These are phyloP conservation scores for Cynaeus angustus DNA, from an alignment of 2,888 invertebrate genomes.

Conservation along the genomic window DNA sequence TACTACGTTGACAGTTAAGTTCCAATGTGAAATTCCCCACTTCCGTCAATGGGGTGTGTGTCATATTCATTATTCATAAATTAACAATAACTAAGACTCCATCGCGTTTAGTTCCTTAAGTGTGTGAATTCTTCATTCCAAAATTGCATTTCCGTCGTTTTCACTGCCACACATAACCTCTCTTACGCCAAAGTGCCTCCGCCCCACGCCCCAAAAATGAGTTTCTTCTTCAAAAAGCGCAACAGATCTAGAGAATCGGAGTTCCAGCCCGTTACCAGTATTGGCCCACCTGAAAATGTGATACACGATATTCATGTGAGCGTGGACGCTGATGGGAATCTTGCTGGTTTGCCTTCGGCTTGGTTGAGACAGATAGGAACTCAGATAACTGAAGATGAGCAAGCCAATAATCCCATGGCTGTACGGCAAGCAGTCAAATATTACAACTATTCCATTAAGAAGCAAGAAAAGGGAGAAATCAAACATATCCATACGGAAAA, in stretches of 20 bases:
- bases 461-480: slow-evolving; percentile 80
- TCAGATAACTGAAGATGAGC: slow-evolving; percentile 90
- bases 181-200: background rate
- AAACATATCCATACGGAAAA: slow-evolving; percentile 89
- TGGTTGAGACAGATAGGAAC: slow-evolving; percentile 87
- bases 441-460: slow-evolving; percentile 91
- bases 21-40: slow-evolving; percentile 11
- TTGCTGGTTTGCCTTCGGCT: slow-evolving; percentile 89
- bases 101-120: background rate
- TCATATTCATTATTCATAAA: background rate
- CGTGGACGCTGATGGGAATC: slow-evolving; percentile 87
- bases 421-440: slow-evolving; percentile 93
- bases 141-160: background rate
- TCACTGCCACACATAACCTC: background rate
- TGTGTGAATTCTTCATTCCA: background rate
- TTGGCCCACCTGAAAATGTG: slow-evolving; percentile 90
- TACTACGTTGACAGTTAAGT: slow-evolving; percentile 2
- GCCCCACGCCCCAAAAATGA: slow-evolving; percentile 24
- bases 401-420: slow-evolving; percentile 91
- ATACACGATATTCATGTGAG: slow-evolving; percentile 91
- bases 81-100: slow-evolving; percentile 3
- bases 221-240: slow-evolving; percentile 35
- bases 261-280: slow-evolving; percentile 70
- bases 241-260: slow-evolving; percentile 21
- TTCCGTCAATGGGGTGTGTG: slow-evolving; percentile 16